Evolutionary conservation across 1,140 invertebrate genomes (phyloP), one percentile per base, ranked within the genome.

Genomic region (Apis dorsata): DNA sequence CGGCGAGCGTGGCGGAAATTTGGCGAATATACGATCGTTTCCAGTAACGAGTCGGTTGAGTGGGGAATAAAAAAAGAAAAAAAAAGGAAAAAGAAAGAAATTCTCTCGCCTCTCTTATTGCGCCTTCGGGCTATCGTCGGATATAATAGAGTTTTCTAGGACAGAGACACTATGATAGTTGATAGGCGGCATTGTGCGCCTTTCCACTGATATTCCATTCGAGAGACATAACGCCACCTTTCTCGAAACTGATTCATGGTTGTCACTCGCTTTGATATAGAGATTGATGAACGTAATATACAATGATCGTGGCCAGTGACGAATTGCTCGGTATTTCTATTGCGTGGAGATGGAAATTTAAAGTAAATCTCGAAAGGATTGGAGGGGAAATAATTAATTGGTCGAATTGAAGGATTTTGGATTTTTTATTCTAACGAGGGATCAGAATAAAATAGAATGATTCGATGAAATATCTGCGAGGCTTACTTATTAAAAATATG

Each of bases 71-170:
- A 82, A 68, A 59, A 55, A 17, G 34, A 4, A 3, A 2, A 2
- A 3, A 34, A 34, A 34, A 3, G 2, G 2, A 34, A 34, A 3
- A 3, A 34, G 2, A 76, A 72, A 79, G 87, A 87, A 65, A 28
- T 63, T 63, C 66, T 44, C 69, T 28, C 63, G 73, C 84, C 70
- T 71, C 70, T 73, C 83, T 62, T 68, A 88, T 85, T 87, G 79
- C 82, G 60, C 60, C 66, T 83, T 66, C 63, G 53, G 65, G 66
- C 78, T 76, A 63, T 80, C 34, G 75, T 17, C 19, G 21, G 73
- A 71, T 55, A 88, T 88, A 88, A 88, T 88, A 77, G 83, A 79
- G 76, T 85, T 88, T 88, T 88, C 87, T 88, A 66, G 87, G 83
- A 68, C 83, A 83, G 76, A 77, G 76, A 69, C 79, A 57, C 79